A percentile compares a stretch with the other conserved stretches of the same genome.
Evolutionary conservation across 2,888 invertebrate species (phyloP).

Genomic region (Drosophila meridionalis): DNA sequence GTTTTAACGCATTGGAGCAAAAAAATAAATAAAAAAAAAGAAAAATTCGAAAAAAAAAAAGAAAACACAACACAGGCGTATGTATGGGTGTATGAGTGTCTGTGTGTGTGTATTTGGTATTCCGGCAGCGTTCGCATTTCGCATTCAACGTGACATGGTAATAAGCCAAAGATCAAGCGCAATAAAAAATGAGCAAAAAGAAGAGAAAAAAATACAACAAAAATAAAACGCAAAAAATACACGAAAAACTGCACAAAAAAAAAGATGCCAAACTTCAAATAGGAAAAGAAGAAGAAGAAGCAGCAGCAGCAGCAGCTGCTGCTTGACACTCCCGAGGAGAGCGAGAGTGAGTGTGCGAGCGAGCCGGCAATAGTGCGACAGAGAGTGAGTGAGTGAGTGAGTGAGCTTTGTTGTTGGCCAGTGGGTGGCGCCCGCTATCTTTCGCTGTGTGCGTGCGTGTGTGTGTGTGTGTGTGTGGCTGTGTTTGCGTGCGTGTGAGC

Average conservation of each 20-base stretch:
- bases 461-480: conserved; percentile 27
- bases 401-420: conserved; percentile 38
- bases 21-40: conserved; percentile 27
- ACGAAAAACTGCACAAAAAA: conserved; percentile 37
- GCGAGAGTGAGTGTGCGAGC: conserved; percentile 41
- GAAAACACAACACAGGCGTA: conserved; percentile 15
- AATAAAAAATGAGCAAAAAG: conserved; percentile 65
- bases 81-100: conserved; percentile 17
- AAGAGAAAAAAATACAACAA: background rate
- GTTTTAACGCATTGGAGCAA: conserved; percentile 60
- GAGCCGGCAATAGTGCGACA: conserved; percentile 17
- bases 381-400: conserved; percentile 19
- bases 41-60: conserved; percentile 10
- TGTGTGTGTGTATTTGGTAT: conserved; percentile 51
- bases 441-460: conserved; percentile 19
- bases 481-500: conserved; percentile 33
- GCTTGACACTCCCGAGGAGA: conserved; percentile 51
- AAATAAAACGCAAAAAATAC: conserved; percentile 15
- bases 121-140: conserved; percentile 71
- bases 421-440: conserved; percentile 66
- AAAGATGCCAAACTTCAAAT: conserved; percentile 53
- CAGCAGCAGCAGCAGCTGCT: conserved; percentile 38
- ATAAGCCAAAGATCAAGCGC: conserved; percentile 83
- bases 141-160: conserved; percentile 80
- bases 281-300: conserved; percentile 35